These are phyloP conservation scores for Lucinisca nassula DNA, from an alignment of 2,888 invertebrate species.

Conservation along the genomic window DNA sequence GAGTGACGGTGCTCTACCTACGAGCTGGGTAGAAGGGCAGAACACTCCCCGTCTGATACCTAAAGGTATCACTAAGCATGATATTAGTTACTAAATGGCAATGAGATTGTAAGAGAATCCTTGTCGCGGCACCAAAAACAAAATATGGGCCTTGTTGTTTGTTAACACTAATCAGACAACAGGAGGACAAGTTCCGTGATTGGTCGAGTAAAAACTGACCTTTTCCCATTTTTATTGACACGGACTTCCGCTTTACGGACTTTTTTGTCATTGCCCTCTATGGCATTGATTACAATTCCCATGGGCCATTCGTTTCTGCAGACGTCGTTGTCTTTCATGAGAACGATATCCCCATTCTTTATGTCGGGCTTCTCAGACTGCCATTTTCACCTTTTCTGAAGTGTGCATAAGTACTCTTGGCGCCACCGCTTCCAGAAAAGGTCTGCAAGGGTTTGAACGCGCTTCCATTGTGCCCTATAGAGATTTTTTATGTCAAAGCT, in stretches of 20 bases:
- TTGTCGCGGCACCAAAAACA: too few species aligned
- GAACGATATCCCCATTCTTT: constrained; percentile 39
- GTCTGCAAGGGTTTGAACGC: constrained; percentile 51
- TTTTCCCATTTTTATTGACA: constrained; percentile 6
- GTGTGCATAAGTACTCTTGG: constrained; percentile 37
- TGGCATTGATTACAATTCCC: constrained; percentile 13
- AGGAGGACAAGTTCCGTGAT: background rate
- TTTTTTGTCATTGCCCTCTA: constrained; percentile 23
- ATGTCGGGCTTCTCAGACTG: background rate
- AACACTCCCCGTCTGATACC: too few species aligned
- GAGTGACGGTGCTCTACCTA: too few species aligned
- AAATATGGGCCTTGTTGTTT: too few species aligned
- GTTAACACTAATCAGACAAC: background rate
- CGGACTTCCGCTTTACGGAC: constrained; percentile 26
- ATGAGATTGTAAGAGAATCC: too few species aligned
- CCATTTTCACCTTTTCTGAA: constrained; percentile 54
- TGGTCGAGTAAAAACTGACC: constrained; percentile 7
- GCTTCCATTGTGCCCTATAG: constrained; percentile 56
- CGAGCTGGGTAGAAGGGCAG: too few species aligned
- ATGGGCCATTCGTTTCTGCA: constrained; percentile 40
- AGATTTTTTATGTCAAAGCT: constrained; percentile 29
- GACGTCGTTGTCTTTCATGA: constrained; percentile 24
- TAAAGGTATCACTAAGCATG: too few species aligned
- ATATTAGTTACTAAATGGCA: too few species aligned
- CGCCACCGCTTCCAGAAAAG: constrained; percentile 55